These are phyloP conservation scores for Brachypteracias leptosomus DNA, from an alignment of 2,113 vertebrate genomes.

Conservation along the genomic window DNA sequence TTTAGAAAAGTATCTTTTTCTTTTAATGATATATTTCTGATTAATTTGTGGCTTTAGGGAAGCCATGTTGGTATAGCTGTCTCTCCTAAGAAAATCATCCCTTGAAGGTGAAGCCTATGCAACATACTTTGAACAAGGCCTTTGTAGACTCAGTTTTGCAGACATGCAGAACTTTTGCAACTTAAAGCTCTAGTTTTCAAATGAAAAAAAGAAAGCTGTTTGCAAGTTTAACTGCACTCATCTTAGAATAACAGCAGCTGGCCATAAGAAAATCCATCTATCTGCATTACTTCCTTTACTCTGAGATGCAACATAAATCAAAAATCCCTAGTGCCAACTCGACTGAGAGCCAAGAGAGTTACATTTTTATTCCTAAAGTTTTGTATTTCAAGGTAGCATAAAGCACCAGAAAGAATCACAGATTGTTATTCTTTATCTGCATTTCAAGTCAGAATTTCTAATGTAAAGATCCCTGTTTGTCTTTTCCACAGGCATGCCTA, in stretches of 20 bases:
- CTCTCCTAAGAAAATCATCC: background rate
- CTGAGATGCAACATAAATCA: background rate
- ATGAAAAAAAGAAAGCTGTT: background rate
- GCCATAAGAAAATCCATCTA: background rate
- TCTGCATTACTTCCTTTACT: background rate
- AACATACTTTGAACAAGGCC: background rate
- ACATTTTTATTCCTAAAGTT: background rate
- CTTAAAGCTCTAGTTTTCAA: background rate
- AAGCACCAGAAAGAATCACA: background rate
- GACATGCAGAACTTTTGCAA: background rate
- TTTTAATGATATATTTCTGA: background rate
- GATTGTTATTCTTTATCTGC: background rate
- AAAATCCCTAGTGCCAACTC: background rate
- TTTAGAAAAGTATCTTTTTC: background rate
- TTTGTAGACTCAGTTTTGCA: background rate
- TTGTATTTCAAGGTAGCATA: background rate
- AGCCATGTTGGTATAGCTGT: background rate
- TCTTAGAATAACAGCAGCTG: background rate
- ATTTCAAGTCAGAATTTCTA: background rate
- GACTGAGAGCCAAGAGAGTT: background rate
- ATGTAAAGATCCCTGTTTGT: background rate
- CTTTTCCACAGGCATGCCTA: background rate
- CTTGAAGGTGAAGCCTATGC: background rate
- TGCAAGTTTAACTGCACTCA: background rate
- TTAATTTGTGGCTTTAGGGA: background rate